Conservation (phyloP, 2,113 vertebrate genomes). For the Pterocles orientalis region DNA sequence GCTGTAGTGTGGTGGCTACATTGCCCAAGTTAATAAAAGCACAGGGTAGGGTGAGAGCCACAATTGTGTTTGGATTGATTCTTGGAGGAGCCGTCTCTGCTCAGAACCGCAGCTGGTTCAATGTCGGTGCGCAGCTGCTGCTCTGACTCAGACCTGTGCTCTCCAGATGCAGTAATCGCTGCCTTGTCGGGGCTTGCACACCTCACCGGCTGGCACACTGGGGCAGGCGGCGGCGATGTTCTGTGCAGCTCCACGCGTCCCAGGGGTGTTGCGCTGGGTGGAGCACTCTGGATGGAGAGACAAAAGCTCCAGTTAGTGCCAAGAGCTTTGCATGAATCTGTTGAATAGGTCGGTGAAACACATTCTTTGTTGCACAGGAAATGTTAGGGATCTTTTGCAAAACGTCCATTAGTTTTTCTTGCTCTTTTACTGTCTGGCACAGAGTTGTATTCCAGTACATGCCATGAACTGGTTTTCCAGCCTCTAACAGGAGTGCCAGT, state of each 20-base stretch:
- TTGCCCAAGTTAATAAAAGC: conserved; percentile 21
- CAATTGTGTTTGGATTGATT: conserved; percentile 43
- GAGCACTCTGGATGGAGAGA: background rate
- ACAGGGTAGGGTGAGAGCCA: background rate
- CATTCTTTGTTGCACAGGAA: background rate
- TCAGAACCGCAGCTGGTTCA: background rate
- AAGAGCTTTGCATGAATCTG: rapidly evolving
- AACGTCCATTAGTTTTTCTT: background rate
- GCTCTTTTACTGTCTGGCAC: background rate
- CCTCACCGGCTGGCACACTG: background rate
- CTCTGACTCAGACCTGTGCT: background rate
- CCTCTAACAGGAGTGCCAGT: background rate
- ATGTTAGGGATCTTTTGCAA: background rate
- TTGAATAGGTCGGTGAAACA: background rate
- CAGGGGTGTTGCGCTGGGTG: background rate
- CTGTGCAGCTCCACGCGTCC: background rate
- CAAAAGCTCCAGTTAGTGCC: background rate
- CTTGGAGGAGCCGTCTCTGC: background rate
- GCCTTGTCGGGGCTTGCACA: background rate
- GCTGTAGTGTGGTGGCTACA: background rate
- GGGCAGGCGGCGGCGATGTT: background rate
- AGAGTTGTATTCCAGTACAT: background rate
- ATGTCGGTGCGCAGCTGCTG: background rate
- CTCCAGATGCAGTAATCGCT: background rate
- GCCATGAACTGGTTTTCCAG: background rate